Evolutionary conservation across 2,888 invertebrate genomes (phyloP), one percentile per base, ranked within the genome.

Genomic region (Apomyelois bistriatella): DNA sequence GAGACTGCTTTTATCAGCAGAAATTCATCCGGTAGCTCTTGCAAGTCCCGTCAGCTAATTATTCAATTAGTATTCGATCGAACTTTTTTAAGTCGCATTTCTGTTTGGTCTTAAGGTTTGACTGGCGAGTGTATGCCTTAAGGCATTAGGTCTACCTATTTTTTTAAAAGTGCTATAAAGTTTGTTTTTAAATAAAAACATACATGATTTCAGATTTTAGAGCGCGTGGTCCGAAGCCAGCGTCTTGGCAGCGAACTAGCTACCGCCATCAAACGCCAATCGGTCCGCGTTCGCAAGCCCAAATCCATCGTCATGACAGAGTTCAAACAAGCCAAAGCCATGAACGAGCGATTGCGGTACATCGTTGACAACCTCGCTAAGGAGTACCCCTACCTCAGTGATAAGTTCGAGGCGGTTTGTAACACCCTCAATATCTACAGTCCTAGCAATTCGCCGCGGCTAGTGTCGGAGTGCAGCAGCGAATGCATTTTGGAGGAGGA

Each of bases 211-310:
- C 32, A 90, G 89, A 82, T 92, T 5, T 65, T 92, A 35, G 92
- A 92, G 58, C 85, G 83, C 43, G 91, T 96, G 15, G 92, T 95
- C 0, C 91, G 94, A 47, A 92, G 93, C 62, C 96, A 96, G 73
- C 92, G 93, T 30, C 93, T 94, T 58, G 92, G 93, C 30, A 92
- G 88, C 59, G 91, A 94, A 62, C 91, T 94, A 52, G 68, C 83
- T 0, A 88, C 88, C 1, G 82, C 93, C 0, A 72, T 90, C 1
- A 90, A 90, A 54, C 79, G 85, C 0, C 84, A 84, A 52, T 79
- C 81, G 0, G 59, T 89, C 1, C 76, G 74, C 37, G 68, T 81
- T 1, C 76, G 66, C 55, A 89, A 85, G 46, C 84, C 91, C 0
- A 92, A 93, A 54, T 62, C 82, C 0, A 64, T 85, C 0, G 75